Evolutionary conservation across 2,888 invertebrate genomes (phyloP).

Genomic region (Physocephala rufipes): DNA sequence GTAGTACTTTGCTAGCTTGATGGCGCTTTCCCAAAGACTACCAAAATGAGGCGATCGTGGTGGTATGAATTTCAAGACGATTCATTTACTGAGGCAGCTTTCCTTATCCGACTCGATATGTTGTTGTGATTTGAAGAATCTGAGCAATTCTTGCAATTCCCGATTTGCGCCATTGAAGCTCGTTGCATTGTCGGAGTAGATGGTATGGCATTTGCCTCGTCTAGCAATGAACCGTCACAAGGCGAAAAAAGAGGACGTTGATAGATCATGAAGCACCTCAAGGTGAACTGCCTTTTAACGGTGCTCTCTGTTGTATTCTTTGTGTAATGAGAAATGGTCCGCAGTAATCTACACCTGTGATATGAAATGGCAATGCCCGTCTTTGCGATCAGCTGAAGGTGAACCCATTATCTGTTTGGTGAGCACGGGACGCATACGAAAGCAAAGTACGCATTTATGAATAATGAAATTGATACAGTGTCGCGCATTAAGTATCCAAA

Average conservation of each 20-base stretch:
- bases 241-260: neutral
- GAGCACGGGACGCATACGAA: slow-evolving; percentile 19
- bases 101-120: neutral
- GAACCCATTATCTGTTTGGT: slow-evolving; percentile 41
- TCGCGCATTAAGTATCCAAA: slow-evolving; percentile 33
- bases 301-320: neutral
- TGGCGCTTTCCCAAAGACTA: slow-evolving; percentile 20
- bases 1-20: neutral
- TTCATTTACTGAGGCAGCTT: neutral
- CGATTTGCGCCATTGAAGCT: slow-evolving; percentile 3
- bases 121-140: neutral
- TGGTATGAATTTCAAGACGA: neutral
- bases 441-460: slow-evolving; percentile 30
- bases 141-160: slow-evolving; percentile 6
- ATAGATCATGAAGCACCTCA: slow-evolving; percentile 8
- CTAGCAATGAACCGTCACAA: slow-evolving; percentile 10
- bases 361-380: slow-evolving; percentile 36
- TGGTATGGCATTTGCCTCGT: neutral
- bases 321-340: neutral
- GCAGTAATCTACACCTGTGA: slow-evolving; percentile 36
- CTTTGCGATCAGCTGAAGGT: slow-evolving; percentile 27
- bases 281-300: slow-evolving; percentile 17
- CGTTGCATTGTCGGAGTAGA: neutral
- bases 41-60: slow-evolving; percentile 27
- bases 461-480: slow-evolving; percentile 19